A percentile compares a stretch with the other conserved stretches of the same genome.
Evolutionary conservation across 1,140 invertebrate species (phyloP).

Genomic region (Drosophila insularis): DNA sequence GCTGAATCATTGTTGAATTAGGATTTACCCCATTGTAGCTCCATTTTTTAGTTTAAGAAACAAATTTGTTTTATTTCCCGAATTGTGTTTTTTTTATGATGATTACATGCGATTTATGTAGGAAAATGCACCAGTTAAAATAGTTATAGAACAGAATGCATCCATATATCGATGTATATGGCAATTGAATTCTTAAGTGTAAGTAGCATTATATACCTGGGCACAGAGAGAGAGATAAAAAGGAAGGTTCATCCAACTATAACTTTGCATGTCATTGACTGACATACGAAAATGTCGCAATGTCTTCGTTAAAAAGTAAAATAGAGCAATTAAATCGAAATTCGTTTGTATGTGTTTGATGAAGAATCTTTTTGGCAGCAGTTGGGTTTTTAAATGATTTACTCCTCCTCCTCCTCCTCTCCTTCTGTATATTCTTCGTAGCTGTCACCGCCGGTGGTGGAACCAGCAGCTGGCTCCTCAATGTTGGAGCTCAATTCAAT

Average conservation of each 20-base stretch:
- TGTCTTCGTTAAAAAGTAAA: constrained; percentile 7
- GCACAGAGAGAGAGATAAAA: neutral
- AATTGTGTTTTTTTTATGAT: neutral
- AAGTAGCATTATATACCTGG: neutral
- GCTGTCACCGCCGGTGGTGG: constrained; percentile 48
- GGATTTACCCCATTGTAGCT: neutral
- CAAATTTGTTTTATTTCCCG: constrained; percentile 1
- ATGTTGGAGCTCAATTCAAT: constrained; percentile 60
- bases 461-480: constrained; percentile 37
- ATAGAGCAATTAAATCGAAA: neutral
- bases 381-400: constrained; percentile 26
- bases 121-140: constrained; percentile 8
- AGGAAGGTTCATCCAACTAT: constrained; percentile 9
- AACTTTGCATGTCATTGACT: constrained; percentile 10
- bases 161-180: constrained; percentile 6
- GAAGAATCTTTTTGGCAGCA: constrained; percentile 34
- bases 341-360: constrained; percentile 35
- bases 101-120: neutral
- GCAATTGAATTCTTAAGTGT: constrained; percentile 6
- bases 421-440: constrained; percentile 48
- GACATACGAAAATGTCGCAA: constrained; percentile 16
- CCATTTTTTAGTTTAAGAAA: neutral
- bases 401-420: constrained; percentile 55
- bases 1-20: too few species aligned
- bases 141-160: constrained; percentile 1